Evolutionary conservation across 2,113 vertebrate genomes (phyloP), one percentile per base, ranked within the genome.

Genomic region (Serilophus lunatus): DNA sequence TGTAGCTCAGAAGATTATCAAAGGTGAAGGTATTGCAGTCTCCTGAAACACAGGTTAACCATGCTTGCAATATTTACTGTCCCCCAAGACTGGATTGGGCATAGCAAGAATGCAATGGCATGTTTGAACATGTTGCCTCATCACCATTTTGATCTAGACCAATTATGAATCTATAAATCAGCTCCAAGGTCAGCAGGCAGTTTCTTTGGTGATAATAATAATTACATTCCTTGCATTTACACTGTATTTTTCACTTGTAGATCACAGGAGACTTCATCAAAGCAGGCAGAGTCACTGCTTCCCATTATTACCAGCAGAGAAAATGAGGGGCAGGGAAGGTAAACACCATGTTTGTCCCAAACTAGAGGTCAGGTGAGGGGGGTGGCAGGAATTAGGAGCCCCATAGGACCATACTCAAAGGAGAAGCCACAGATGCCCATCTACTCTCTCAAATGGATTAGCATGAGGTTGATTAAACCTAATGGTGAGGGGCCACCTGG

Each of bases 201-300:
- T 85, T 86, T 78, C 79, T 71, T 47, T 78, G 38, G 51, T 70
- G 85, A 93, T 92, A 90, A 88, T 90, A 93, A 90, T 95, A 96
- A 96, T 95, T 95, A 93, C 49, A 36, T 64, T 91, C 83, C 84
- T 86, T 82, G 76, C 90, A 40, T 75, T 95, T 88, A 18, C 60
- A 38, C 68, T 90, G 79, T 44, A 16, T 80, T 95, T 97, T 94
- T 90, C 59, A 22, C 66, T 42, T 10, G 54, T 10, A 90, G 92
- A 95, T 94, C 75, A 90, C 87, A 95, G 92, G 85, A 66, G 76
- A 29, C 82, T 88, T 63, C 92, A 90, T 94, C 94, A 93, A 96
- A 94, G 90, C 87, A 92, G 68, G 60, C 72, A 90, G 79, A 86
- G 66, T 83, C 88, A 68, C 18, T 14, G 38, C 57, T 93, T 94